Conservation (phyloP, 2,113 vertebrate species). For the Rhinolophus sinicus region DNA sequence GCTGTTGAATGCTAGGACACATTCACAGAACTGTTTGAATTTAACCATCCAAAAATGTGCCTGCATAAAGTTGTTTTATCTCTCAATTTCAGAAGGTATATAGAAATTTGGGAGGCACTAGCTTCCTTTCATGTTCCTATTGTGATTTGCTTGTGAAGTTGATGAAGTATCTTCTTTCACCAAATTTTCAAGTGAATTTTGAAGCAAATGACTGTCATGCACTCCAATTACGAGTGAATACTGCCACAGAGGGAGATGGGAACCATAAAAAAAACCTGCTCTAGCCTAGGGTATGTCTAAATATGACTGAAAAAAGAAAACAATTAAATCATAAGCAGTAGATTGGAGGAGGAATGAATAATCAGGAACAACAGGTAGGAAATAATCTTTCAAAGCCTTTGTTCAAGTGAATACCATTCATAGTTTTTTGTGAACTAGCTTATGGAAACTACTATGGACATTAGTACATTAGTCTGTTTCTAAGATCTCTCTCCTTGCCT, state of each 20-base stretch:
- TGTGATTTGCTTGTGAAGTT: not conserved
- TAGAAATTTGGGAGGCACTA: not conserved
- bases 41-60: not conserved
- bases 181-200: not conserved
- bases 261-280: not conserved
- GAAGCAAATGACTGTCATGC: not conserved
- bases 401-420: not conserved
- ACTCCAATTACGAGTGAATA: not conserved
- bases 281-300: not conserved
- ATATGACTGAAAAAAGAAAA: not conserved
- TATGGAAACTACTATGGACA: not conserved
- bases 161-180: not conserved
- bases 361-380: not conserved
- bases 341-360: not conserved
- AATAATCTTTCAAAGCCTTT: not conserved
- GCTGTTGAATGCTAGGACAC: not conserved
- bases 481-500: not conserved
- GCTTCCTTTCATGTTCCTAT: conserved; percentile 2
- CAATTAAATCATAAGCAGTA: not conserved
- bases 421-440: not conserved
- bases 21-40: not conserved
- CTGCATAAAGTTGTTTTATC: not conserved
- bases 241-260: not conserved
- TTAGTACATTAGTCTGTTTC: not conserved
- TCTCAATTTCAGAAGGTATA: not conserved